Evolutionary conservation across 1,140 invertebrate species (phyloP).

Genomic region (Eupeodes corollae): DNA sequence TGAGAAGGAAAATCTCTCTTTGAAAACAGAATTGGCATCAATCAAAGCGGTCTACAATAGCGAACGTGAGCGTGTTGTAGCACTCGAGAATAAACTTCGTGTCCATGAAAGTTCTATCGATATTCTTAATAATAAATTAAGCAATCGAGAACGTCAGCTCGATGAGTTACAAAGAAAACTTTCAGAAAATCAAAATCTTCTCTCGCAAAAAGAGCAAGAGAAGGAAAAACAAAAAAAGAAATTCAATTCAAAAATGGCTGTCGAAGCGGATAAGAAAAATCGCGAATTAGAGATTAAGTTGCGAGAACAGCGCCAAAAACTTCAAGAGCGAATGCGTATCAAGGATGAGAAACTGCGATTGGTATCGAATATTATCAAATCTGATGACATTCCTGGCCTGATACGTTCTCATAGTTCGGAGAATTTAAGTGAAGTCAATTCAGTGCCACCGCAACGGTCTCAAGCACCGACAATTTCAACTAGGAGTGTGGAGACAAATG

Average conservation of each 20-base stretch:
- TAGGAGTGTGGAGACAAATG: constrained; percentile 20
- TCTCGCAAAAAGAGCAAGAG: constrained; percentile 61
- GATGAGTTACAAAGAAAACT: constrained; percentile 36
- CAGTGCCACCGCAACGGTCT: constrained; percentile 16
- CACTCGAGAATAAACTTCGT: constrained; percentile 45
- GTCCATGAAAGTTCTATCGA: constrained; percentile 44
- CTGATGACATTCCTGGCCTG: constrained; percentile 26
- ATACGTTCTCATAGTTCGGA: constrained; percentile 28
- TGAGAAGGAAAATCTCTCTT: constrained; percentile 53
- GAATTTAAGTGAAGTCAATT: constrained; percentile 16
- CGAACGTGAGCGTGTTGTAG: constrained; percentile 43
- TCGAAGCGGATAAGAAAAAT: constrained; percentile 55
- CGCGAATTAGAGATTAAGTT: constrained; percentile 53
- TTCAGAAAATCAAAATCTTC: constrained; percentile 53
- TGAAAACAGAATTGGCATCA: constrained; percentile 51
- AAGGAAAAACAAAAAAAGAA: constrained; percentile 64
- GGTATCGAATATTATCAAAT: constrained; percentile 37
- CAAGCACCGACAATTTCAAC: constrained; percentile 13
- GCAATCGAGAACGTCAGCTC: constrained; percentile 36
- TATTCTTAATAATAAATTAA: constrained; percentile 41
- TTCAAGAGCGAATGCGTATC: constrained; percentile 44
- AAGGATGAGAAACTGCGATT: constrained; percentile 42
- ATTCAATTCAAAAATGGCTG: constrained; percentile 56
- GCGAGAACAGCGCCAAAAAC: constrained; percentile 51
- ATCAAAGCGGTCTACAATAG: constrained; percentile 49